Evolutionary conservation across 2,113 vertebrate genomes (phyloP).

Genomic region (Rhinolophus ferrumequinum): DNA sequence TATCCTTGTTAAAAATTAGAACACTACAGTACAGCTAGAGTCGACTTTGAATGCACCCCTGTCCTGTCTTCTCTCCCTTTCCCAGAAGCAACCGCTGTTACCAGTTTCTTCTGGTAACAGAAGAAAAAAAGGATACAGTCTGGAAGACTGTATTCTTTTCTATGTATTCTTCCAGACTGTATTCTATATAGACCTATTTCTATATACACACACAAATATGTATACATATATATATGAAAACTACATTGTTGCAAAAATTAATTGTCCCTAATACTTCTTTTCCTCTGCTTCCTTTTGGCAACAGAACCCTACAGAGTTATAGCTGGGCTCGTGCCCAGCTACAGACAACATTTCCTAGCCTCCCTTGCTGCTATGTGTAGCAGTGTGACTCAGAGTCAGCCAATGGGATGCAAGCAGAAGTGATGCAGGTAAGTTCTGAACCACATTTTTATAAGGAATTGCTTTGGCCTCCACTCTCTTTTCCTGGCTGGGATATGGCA

Average conservation of each 20-base stretch:
- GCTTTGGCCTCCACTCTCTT: background rate
- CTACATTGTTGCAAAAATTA: background rate
- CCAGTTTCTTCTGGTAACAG: background rate
- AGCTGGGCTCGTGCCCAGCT: background rate
- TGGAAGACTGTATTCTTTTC: background rate
- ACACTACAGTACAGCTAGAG: background rate
- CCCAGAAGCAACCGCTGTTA: background rate
- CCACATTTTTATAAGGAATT: background rate
- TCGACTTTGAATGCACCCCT: background rate
- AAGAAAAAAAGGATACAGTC: no score
- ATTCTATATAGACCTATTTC: background rate
- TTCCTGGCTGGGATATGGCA: background rate
- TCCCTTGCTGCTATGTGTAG: background rate
- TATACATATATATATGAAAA: background rate
- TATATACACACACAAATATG: background rate
- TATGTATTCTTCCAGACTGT: background rate
- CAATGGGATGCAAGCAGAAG: background rate
- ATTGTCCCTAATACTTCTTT: background rate
- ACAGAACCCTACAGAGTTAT: background rate
- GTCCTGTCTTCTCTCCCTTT: background rate
- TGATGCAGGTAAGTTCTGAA: background rate
- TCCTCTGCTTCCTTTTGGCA: background rate
- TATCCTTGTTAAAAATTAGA: slow-evolving; percentile 68
- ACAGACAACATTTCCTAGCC: background rate
- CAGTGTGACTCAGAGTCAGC: background rate